These are phyloP conservation scores for Neodon shergylaensis DNA, from an alignment of 2,113 vertebrate genomes.

Conservation along the genomic window DNA sequence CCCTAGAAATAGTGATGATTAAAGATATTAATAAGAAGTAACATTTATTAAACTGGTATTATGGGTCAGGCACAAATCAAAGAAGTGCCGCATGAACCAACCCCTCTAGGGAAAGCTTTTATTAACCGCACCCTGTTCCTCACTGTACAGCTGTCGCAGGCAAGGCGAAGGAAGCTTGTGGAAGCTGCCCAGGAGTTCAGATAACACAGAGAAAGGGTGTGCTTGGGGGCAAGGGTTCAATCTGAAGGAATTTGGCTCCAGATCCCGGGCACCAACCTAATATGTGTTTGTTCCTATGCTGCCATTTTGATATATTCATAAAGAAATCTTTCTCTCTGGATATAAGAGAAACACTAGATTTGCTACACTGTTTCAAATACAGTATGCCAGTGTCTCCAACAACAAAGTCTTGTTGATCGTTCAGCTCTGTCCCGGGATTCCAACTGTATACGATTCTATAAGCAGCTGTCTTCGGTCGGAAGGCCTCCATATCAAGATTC, in stretches of 20 bases:
- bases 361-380: not conserved
- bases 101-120: not conserved
- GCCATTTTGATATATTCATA: not conserved
- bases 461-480: not conserved
- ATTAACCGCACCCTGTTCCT: not conserved
- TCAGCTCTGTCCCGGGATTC: not conserved
- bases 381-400: not conserved
- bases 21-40: not conserved
- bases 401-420: not conserved
- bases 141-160: not conserved
- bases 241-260: not conserved
- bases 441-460: not conserved
- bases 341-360: not conserved
- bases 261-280: not conserved
- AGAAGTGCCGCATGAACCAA: not conserved
- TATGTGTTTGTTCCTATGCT: not conserved
- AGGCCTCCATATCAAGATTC: not conserved
- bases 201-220: not conserved
- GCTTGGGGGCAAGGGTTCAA: not conserved
- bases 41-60: not conserved
- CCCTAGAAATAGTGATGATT: not conserved
- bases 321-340: not conserved
- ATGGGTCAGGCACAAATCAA: not conserved
- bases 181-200: not conserved
- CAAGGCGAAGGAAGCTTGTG: not conserved